Conservation (phyloP, 2,113 vertebrate genomes). For the Zosterops lateralis region DNA sequence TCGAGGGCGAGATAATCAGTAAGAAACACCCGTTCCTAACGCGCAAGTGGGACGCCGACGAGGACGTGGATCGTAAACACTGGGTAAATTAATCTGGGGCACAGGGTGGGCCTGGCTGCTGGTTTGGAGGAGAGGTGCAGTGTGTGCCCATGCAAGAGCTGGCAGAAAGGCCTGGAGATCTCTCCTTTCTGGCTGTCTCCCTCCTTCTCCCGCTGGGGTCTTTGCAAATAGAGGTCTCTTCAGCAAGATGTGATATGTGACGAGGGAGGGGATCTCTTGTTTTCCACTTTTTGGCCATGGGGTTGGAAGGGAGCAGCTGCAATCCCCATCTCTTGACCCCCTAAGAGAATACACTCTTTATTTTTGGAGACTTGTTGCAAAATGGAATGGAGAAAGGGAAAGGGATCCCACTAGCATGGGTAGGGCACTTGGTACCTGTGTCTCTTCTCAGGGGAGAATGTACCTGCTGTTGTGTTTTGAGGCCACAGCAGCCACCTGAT, state of each 20-base stretch:
- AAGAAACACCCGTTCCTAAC: constrained; percentile 94
- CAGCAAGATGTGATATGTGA: background rate
- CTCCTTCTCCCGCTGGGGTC: background rate
- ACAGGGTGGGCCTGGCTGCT: background rate
- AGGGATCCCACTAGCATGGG: background rate
- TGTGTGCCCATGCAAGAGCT: rapidly evolving
- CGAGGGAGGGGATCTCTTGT: background rate
- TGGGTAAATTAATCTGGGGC: constrained; percentile 79
- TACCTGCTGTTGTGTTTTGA: background rate
- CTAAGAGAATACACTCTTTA: background rate
- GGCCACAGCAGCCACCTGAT: background rate
- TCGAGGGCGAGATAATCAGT: constrained; percentile 98
- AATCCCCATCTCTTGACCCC: background rate
- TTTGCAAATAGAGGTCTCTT: background rate
- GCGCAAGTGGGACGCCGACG: constrained; percentile 96
- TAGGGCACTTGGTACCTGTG: background rate
- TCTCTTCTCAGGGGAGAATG: background rate
- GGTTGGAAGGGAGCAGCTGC: background rate
- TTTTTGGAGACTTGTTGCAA: background rate
- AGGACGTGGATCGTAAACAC: constrained; percentile 97
- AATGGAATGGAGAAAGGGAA: background rate
- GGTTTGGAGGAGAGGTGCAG: background rate
- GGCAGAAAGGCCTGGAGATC: background rate
- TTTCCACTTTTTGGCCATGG: background rate
- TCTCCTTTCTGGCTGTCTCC: background rate